Conservation (phyloP, 2,888 invertebrate genomes). For the Serrognathus titanus region DNA sequence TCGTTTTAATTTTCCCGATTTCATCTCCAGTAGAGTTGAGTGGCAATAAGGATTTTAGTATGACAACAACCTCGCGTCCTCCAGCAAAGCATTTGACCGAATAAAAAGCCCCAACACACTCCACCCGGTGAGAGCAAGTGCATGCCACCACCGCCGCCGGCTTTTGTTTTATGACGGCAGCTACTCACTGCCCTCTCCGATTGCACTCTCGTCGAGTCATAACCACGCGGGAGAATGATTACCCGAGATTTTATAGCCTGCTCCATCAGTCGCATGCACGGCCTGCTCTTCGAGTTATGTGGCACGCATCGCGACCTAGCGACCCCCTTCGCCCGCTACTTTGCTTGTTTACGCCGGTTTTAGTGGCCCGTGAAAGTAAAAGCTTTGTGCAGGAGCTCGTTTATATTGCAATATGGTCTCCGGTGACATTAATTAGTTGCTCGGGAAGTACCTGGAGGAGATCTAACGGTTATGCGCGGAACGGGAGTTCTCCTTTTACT, state of each 20-base stretch:
- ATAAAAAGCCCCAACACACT: conserved; percentile 25
- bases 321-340: neutral
- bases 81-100: neutral
- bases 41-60: too few species aligned
- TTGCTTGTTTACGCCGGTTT: conserved; percentile 12
- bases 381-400: conserved; percentile 10
- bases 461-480: conserved; percentile 20
- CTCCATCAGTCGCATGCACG: conserved; percentile 1
- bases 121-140: conserved; percentile 26
- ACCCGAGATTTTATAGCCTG: conserved; percentile 37
- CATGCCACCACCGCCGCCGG: conserved; percentile 27
- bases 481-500: neutral
- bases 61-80: neutral
- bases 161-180: conserved; percentile 39
- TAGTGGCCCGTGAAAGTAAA: conserved; percentile 15
- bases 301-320: too few species aligned
- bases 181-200: conserved; percentile 37
- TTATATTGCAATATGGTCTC: conserved; percentile 11
- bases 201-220: conserved; percentile 40
- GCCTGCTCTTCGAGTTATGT: neutral
- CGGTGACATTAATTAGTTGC: conserved; percentile 18
- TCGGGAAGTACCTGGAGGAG: conserved; percentile 19
- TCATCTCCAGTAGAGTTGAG: too few species aligned
- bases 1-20: too few species aligned
- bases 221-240: conserved; percentile 39